Base-by-base conservation (phyloP, 2,113 vertebrate genomes). In the Pterocles gutturalis region DNA sequence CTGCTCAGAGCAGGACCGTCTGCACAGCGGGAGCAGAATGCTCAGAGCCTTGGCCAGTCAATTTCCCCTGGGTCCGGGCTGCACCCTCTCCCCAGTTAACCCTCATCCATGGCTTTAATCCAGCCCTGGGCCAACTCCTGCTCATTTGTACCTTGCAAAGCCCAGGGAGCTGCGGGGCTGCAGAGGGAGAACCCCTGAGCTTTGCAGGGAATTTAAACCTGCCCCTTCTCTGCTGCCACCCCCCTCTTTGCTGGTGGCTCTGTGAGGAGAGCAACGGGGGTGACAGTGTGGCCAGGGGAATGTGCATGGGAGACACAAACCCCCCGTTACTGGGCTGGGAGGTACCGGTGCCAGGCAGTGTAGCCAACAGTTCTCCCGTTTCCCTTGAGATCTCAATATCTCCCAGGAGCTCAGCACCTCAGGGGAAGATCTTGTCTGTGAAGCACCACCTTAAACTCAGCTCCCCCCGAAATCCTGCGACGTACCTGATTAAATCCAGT, bases 401-500 rank as follows among this genome's bases (percentile, higher is more conserved):
- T 66, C 70, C 58, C 1, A 2, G 29, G 65, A 85, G 11, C 34
- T 61, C 36, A 3, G 2, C 21, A 57, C 41, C 31, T 54, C 4
- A 6, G 25, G 48, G 34, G 43, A 58, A 55, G 38, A 26, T 36
- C 31, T 53, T 13, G 8, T 31, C 71, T 28, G 55, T 19, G 19
- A 58, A 55, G 7, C 3, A 0, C 11, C 24, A 13, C 1, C 46
- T 1, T 25, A 19, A 1, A 7, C 33, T 20, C 28, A 18, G 7
- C 66, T 71, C 36, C 45, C 62, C 53, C 36, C 12, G 57, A 33
- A 36, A 26, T 33, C 46, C 84, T 24, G 22, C 1, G 0, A 21
- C 2, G 1, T 92, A 99, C 99, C 99, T 98, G 98, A 99, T 99
- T 36, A 99, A 97, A 96, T 99, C 99, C 29, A 99, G 98, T 58